Percentiles rank a stretch among this genome's conserved stretches.
phyloP scores from a whole-genome alignment of 2,888 invertebrate species.

The Lysandra coridon region DNA sequence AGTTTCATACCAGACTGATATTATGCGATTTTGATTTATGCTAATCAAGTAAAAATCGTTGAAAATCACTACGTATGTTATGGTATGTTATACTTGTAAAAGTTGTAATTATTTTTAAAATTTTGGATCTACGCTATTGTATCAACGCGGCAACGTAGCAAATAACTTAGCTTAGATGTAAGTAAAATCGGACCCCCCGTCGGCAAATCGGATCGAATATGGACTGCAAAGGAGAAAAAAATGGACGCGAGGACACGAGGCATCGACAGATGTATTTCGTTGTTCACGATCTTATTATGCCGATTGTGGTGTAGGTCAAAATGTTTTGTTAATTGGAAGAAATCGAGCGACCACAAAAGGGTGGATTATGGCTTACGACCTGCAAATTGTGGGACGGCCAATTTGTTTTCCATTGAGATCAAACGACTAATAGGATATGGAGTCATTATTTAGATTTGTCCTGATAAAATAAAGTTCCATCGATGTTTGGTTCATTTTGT shows the following conservation, averaged over 20 bases:
- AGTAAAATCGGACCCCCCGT: constrained; percentile 68
- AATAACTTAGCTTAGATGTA: constrained; percentile 64
- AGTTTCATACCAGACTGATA: too few species aligned
- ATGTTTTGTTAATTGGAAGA: constrained; percentile 58
- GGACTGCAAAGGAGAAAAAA: constrained; percentile 57
- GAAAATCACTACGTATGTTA: not conserved
- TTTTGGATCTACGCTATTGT: constrained; percentile 65
- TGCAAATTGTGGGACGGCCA: constrained; percentile 1
- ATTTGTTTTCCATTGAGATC: not conserved
- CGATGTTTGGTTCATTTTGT: too few species aligned
- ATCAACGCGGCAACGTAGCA: constrained; percentile 73
- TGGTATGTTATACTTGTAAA: not conserved
- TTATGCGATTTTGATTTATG: too few species aligned
- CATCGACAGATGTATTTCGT: constrained; percentile 69
- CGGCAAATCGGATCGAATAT: constrained; percentile 70
- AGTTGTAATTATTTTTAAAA: not conserved
- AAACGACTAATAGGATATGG: not conserved
- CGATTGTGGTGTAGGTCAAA: constrained; percentile 53
- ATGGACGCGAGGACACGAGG: constrained; percentile 75
- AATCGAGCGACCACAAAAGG: constrained; percentile 52
- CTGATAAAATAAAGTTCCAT: too few species aligned
- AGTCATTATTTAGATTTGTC: not conserved
- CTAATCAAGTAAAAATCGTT: not conserved
- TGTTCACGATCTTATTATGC: constrained; percentile 60
- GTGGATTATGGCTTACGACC: constrained; percentile 44